A percentile compares a stretch with the other conserved stretches of the same genome.
Evolutionary conservation across 2,113 vertebrate species (phyloP).

Genomic region (Cervus canadensis): DNA sequence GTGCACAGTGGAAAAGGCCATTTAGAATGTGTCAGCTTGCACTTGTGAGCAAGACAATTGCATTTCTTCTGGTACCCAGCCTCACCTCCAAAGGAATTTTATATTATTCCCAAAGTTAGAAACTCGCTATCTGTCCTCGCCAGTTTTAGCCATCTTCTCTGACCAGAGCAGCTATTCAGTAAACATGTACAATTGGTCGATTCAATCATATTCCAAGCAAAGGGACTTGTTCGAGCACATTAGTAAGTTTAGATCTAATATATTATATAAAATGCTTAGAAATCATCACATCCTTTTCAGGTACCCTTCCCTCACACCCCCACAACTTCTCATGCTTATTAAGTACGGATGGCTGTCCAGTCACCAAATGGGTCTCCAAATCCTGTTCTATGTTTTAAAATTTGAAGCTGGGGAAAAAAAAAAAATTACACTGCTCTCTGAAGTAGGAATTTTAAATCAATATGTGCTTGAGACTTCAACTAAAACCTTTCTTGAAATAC

Average conservation of each 20-base stretch:
- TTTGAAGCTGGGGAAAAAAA: not conserved
- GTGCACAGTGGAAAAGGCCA: not conserved
- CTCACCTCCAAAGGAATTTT: constrained; percentile 43
- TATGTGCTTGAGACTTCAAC: not conserved
- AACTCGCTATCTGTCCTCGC: not conserved
- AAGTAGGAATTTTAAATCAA: constrained; percentile 41
- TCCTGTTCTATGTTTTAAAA: not conserved
- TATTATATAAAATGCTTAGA: not conserved
- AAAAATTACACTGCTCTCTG: not conserved
- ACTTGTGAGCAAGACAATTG: constrained; percentile 33
- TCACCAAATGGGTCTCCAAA: not conserved
- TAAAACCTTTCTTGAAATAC: constrained; percentile 57
- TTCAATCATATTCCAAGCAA: not conserved
- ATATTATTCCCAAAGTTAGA: not conserved
- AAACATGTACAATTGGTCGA: not conserved
- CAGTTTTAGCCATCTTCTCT: not conserved
- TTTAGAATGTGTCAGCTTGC: constrained; percentile 58
- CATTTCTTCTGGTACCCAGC: constrained; percentile 60
- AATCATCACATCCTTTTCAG: not conserved
- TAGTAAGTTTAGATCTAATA: not conserved
- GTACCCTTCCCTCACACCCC: not conserved
- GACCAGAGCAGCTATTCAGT: not conserved
- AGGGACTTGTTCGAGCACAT: not conserved
- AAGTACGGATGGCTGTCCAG: not conserved
- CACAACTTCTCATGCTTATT: not conserved